These are phyloP conservation scores for Peromyscus aztecus DNA, from an alignment of 2,797 vertebrate species.

Conservation along the genomic window DNA sequence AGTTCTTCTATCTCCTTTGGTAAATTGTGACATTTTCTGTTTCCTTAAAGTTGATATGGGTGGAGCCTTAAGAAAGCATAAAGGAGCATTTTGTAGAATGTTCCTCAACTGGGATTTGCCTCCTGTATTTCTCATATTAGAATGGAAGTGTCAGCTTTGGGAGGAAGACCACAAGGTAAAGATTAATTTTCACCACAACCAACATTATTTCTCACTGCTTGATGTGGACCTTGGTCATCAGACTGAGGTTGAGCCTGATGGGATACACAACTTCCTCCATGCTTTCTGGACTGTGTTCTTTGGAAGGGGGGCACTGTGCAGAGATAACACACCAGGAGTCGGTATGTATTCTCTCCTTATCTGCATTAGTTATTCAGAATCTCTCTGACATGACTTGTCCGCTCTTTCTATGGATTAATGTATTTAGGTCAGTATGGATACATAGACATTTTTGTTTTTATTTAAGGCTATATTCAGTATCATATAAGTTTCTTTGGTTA, in stretches of 20 bases:
- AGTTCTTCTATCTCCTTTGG: background rate
- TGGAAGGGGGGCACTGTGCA: background rate
- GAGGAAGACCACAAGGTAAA: background rate
- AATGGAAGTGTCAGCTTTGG: background rate
- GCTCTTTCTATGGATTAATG: background rate
- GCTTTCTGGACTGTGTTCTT: background rate
- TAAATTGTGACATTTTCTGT: background rate
- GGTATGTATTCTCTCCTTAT: background rate
- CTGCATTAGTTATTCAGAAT: background rate
- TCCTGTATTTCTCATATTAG: background rate
- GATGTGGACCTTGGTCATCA: background rate
- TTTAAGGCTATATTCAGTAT: background rate
- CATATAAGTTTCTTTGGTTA: background rate
- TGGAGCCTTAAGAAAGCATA: background rate
- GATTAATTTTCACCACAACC: background rate
- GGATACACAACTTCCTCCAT: background rate
- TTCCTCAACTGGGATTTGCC: background rate
- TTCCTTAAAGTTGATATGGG: background rate
- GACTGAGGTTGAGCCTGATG: background rate
- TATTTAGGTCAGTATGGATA: background rate
- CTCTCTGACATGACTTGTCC: slow-evolving; percentile 1
- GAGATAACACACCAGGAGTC: background rate
- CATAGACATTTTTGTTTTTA: background rate
- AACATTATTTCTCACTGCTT: background rate
- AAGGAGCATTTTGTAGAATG: background rate